Conservation (phyloP, 2,113 vertebrate genomes). For the Peromyscus polionotus region DNA sequence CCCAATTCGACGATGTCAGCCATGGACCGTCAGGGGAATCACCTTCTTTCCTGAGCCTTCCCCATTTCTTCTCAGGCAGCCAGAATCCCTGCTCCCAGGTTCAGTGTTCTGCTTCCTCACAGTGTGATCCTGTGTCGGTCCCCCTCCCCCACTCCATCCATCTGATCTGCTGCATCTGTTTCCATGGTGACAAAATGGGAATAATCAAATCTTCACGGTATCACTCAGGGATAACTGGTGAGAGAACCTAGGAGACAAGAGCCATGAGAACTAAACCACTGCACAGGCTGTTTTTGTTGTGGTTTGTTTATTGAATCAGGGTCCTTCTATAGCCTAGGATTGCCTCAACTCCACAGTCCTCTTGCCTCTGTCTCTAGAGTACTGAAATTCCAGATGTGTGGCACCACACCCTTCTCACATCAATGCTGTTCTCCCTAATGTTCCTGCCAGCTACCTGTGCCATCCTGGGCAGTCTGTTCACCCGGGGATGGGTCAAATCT, state of each 20-base stretch:
- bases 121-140: neutral
- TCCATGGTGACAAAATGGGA: neutral
- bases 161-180: neutral
- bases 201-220: neutral
- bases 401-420: neutral
- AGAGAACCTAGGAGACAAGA: neutral
- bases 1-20: neutral
- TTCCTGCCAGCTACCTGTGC: neutral
- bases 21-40: neutral
- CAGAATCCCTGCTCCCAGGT: neutral
- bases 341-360: neutral
- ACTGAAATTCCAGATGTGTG: neutral
- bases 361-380: neutral
- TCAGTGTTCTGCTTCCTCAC: neutral
- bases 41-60: neutral
- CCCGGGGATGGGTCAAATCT: neutral
- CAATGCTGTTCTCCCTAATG: neutral
- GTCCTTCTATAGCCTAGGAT: neutral
- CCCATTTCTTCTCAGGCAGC: neutral
- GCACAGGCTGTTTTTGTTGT: neutral
- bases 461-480: neutral
- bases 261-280: neutral
- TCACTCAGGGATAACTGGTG: neutral
- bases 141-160: neutral
- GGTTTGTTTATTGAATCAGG: neutral